Evolutionary conservation across 2,113 vertebrate genomes (phyloP).

Genomic region (Trogon surrucura): DNA sequence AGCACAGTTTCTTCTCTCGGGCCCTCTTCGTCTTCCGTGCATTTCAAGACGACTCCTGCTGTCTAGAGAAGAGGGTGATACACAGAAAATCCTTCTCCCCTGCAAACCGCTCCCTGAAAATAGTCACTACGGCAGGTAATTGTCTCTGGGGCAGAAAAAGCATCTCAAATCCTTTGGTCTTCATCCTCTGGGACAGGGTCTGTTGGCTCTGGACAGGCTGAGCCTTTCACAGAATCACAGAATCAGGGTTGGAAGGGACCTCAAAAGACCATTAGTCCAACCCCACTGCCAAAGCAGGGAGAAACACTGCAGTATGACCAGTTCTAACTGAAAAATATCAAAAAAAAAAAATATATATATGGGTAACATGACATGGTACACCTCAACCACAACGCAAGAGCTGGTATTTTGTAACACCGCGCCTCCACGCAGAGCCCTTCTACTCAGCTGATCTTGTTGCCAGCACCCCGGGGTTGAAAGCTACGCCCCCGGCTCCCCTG

Average conservation of each 20-base stretch:
- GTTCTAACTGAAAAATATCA: neutral
- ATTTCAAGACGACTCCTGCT: neutral
- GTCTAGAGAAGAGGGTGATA: neutral
- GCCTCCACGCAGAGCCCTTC: neutral
- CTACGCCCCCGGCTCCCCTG: neutral
- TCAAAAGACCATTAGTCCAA: too few species aligned
- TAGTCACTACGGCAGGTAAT: neutral
- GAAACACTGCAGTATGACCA: neutral
- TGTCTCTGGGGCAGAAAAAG: neutral
- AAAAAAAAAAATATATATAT: neutral
- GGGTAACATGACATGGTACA: neutral
- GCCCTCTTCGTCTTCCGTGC: neutral
- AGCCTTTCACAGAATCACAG: neutral
- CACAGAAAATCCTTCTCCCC: neutral
- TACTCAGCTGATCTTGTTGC: neutral
- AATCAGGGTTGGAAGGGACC: too few species aligned
- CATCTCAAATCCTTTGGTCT: neutral
- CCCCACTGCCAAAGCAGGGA: too few species aligned
- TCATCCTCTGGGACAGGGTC: neutral
- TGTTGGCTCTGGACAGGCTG: neutral
- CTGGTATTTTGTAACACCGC: neutral
- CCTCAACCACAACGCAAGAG: neutral
- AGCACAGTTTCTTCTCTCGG: neutral
- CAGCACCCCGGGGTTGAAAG: neutral
- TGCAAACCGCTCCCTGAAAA: neutral